Evolutionary conservation across 2,797 vertebrate genomes (phyloP).

Genomic region (Sebastes cheni): DNA sequence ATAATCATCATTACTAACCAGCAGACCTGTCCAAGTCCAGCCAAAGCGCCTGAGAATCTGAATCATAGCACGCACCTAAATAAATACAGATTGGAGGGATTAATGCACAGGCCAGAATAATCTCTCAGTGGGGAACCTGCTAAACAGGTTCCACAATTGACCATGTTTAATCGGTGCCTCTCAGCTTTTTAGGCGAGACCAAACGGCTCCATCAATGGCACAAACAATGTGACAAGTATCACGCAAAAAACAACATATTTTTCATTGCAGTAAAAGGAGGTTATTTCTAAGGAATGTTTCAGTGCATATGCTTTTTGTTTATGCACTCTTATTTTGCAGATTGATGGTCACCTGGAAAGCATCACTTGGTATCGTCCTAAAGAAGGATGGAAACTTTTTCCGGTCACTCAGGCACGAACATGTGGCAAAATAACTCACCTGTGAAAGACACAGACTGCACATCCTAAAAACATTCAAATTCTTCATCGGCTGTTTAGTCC

Average conservation of each 20-base stretch:
- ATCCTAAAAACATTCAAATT: too few species aligned
- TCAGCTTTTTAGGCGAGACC: background rate
- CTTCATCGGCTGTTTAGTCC: too few species aligned
- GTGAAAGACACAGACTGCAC: too few species aligned
- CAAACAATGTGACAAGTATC: background rate
- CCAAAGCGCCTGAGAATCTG: constrained; percentile 69
- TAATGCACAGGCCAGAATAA: background rate
- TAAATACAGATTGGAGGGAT: background rate
- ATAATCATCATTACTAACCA: constrained; percentile 76
- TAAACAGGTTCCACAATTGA: background rate
- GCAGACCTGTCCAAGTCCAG: constrained; percentile 77
- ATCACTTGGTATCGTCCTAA: constrained; percentile 73
- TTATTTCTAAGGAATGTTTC: background rate
- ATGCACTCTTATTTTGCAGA: background rate
- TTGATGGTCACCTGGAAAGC: constrained; percentile 60
- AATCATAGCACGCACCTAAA: constrained; percentile 63
- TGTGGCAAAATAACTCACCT: too few species aligned
- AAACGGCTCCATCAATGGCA: background rate
- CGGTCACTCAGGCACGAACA: constrained; percentile 51
- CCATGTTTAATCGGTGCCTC: background rate
- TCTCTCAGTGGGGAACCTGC: background rate
- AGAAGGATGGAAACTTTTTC: constrained; percentile 49
- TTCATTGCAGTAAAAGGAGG: background rate
- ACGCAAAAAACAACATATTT: background rate
- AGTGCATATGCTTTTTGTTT: background rate